phyloP scores from a whole-genome alignment of 2,888 invertebrate genomes.

The Oscheius sp. region DNA sequence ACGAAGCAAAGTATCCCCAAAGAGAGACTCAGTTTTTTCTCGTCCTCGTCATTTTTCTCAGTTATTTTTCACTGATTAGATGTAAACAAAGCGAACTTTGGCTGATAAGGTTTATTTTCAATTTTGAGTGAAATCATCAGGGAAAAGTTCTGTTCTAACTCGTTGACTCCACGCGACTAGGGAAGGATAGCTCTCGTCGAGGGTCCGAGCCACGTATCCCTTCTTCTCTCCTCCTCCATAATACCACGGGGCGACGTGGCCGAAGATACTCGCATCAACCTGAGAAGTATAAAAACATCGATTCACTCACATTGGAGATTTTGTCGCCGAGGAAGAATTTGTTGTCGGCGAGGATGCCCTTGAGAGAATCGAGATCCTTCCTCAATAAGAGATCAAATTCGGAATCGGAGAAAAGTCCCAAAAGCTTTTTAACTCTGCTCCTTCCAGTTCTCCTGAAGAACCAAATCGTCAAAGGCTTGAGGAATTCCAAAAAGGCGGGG shows the following conservation, averaged over 20 bases:
- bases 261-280: slow-evolving; percentile 26
- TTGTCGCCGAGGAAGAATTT: slow-evolving; percentile 94
- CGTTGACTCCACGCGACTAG: slow-evolving; percentile 14
- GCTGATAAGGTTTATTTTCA: no score
- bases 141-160: slow-evolving; percentile 9
- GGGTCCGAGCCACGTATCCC: neutral
- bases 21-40: no score
- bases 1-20: no score
- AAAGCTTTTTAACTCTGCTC: neutral
- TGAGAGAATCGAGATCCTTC: slow-evolving; percentile 87
- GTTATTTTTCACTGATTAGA: no score
- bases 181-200: slow-evolving; percentile 10
- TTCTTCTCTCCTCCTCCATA: slow-evolving; percentile 9
- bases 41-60: no score
- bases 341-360: slow-evolving; percentile 88
- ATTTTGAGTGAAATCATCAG: slow-evolving; percentile 4
- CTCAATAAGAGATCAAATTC: slow-evolving; percentile 34
- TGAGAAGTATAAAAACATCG: no score
- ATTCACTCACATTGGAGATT: slow-evolving; percentile 73
- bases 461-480: neutral
- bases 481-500: no score
- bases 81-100: no score
- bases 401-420: slow-evolving; percentile 30
- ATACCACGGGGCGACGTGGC: slow-evolving; percentile 24
- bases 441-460: slow-evolving; percentile 6